Conservation (phyloP, 2,113 vertebrate genomes). For the Sula dactylatra region DNA sequence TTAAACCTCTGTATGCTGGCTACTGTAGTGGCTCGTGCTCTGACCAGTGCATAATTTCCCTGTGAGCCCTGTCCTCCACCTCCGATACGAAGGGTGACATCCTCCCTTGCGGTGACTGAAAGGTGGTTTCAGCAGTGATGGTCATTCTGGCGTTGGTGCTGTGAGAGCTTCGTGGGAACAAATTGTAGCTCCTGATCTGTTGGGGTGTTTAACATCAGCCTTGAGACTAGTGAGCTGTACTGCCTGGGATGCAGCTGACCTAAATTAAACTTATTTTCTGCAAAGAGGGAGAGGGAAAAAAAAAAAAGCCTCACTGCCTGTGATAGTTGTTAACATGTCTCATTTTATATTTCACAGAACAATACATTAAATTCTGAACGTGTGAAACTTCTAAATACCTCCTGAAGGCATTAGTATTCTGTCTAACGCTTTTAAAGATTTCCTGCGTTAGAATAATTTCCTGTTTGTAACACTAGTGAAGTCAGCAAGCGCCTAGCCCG, state of each 20-base stretch:
- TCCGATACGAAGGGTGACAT: background rate
- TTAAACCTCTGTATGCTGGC: background rate
- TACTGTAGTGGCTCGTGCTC: background rate
- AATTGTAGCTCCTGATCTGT: background rate
- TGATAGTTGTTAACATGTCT: background rate
- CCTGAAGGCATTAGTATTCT: background rate
- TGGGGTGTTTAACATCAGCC: background rate
- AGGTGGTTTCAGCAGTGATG: background rate
- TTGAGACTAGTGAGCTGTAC: background rate
- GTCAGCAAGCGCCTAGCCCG: background rate
- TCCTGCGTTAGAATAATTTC: background rate
- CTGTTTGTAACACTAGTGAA: background rate
- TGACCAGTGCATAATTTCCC: background rate
- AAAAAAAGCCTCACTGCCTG: background rate
- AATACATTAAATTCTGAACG: background rate
- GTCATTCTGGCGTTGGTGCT: background rate
- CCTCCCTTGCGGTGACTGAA: background rate
- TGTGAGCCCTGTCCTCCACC: background rate
- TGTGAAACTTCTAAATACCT: background rate
- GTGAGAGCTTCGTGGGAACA: background rate
- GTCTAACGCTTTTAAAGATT: background rate
- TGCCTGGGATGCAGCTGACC: background rate
- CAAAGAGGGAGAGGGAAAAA: background rate
- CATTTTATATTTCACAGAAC: background rate
- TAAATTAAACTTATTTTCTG: background rate